Conservation (phyloP, 2,797 vertebrate genomes). For the Manis pentadactyla region DNA sequence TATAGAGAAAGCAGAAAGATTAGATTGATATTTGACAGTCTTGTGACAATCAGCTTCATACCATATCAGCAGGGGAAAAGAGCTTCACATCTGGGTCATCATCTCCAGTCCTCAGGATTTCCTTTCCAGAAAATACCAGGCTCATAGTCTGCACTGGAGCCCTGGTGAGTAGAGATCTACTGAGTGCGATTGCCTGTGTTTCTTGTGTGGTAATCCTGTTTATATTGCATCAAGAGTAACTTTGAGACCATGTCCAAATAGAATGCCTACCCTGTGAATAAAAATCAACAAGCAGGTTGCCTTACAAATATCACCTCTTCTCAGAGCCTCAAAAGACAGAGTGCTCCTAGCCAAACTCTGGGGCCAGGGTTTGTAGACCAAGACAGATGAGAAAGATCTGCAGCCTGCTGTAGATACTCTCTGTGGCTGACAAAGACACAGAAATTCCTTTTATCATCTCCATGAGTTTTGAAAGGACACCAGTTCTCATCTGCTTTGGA, state of each 20-base stretch:
- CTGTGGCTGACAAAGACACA: background rate
- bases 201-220: background rate
- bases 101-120: background rate
- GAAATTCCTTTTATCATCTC: background rate
- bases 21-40: background rate
- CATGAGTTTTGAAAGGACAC: conserved; percentile 27
- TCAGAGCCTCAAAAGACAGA: background rate
- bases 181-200: background rate
- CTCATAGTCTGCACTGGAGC: background rate
- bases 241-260: conserved; percentile 2
- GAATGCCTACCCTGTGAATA: background rate
- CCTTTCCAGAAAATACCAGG: conserved; percentile 9
- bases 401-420: background rate
- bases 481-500: conserved; percentile 22
- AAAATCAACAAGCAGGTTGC: background rate
- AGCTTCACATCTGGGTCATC: background rate
- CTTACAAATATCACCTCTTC: background rate
- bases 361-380: background rate
- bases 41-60: conserved; percentile 38
- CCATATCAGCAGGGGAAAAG: background rate
- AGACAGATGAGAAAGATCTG: conserved; percentile 13
- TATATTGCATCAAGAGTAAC: conserved; percentile 39
- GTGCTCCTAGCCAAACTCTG: background rate
- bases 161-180: background rate
- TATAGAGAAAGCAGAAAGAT: conserved; percentile 84